These are phyloP conservation scores for Syrphus vitripennis DNA, from an alignment of 2,888 invertebrate species.

Conservation along the genomic window DNA sequence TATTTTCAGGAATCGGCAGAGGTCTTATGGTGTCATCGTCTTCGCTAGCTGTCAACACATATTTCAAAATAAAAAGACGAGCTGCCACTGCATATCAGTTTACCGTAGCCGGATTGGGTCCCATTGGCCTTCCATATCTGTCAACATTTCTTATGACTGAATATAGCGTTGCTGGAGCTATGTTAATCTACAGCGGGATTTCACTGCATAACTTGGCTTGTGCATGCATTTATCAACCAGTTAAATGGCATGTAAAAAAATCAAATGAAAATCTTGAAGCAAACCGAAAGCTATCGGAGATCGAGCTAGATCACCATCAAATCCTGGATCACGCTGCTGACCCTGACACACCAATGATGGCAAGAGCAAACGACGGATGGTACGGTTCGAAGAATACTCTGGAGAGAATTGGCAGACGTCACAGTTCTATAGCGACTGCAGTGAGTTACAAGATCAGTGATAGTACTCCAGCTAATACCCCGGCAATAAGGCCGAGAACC, in stretches of 20 bases:
- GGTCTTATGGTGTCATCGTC: constrained; percentile 87
- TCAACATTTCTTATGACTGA: constrained; percentile 84
- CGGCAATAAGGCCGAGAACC: constrained; percentile 47
- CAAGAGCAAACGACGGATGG: constrained; percentile 79
- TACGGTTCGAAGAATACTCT: constrained; percentile 77
- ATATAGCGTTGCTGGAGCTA: constrained; percentile 86
- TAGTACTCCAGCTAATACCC: constrained; percentile 72
- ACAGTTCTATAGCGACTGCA: constrained; percentile 17
- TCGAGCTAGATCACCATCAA: constrained; percentile 82
- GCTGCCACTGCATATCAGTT: constrained; percentile 88
- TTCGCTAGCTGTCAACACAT: constrained; percentile 87
- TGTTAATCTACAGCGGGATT: constrained; percentile 86
- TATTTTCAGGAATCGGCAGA: constrained; percentile 81
- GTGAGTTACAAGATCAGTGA: constrained; percentile 76
- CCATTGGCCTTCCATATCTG: constrained; percentile 87
- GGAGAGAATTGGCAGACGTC: constrained; percentile 50
- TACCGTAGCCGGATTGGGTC: constrained; percentile 88
- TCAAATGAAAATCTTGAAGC: constrained; percentile 77
- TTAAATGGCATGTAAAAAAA: constrained; percentile 87
- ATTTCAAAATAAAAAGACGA: constrained; percentile 87
- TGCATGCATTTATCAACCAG: constrained; percentile 87
- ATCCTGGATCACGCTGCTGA: constrained; percentile 85
- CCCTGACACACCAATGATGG: constrained; percentile 86
- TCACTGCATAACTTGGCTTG: constrained; percentile 86
- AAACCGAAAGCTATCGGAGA: constrained; percentile 1